Conservation (phyloP, 2,113 vertebrate genomes). For the Salvelinus fontinalis region DNA sequence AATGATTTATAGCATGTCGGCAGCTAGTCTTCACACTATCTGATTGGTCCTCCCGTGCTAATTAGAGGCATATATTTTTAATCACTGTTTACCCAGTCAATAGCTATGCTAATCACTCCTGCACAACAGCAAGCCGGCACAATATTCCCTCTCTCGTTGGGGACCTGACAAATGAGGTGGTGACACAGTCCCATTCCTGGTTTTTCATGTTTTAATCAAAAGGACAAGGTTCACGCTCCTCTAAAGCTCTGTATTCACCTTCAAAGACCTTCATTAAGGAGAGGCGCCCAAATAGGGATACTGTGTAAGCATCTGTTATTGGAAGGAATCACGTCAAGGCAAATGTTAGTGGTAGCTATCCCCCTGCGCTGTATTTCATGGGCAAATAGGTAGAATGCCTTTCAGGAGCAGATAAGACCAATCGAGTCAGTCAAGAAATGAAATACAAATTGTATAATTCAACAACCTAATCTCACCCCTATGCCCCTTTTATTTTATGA, state of each 20-base stretch:
- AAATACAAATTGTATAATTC: slow-evolving; percentile 24
- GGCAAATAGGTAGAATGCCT: slow-evolving; percentile 38
- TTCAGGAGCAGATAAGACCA: slow-evolving; percentile 51
- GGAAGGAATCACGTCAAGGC: slow-evolving; percentile 39
- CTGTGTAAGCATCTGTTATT: slow-evolving; percentile 57
- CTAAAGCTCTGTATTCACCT: slow-evolving; percentile 54
- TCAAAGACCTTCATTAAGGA: slow-evolving; percentile 52
- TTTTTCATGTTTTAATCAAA: slow-evolving; percentile 22
- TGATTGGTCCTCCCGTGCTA: slow-evolving; percentile 53
- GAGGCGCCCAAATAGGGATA: slow-evolving; percentile 28
- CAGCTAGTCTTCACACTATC: slow-evolving; percentile 43
- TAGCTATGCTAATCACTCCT: slow-evolving; percentile 50
- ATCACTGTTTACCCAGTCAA: slow-evolving; percentile 58
- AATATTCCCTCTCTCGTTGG: slow-evolving; percentile 27
- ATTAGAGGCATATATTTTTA: slow-evolving; percentile 60
- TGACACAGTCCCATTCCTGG: neutral
- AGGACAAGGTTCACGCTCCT: slow-evolving; percentile 30
- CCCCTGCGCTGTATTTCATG: slow-evolving; percentile 28
- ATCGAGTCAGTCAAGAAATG: slow-evolving; percentile 37
- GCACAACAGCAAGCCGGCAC: slow-evolving; percentile 10
- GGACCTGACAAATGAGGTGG: slow-evolving; percentile 32
- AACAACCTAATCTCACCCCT: slow-evolving; percentile 17
- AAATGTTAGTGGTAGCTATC: slow-evolving; percentile 29
- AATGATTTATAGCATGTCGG: slow-evolving; percentile 63
- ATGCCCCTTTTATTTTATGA: slow-evolving; percentile 9